Evolutionary conservation across 1,140 invertebrate genomes (phyloP), one percentile per base, ranked within the genome.

Genomic region (Reticulitermes speratus): DNA sequence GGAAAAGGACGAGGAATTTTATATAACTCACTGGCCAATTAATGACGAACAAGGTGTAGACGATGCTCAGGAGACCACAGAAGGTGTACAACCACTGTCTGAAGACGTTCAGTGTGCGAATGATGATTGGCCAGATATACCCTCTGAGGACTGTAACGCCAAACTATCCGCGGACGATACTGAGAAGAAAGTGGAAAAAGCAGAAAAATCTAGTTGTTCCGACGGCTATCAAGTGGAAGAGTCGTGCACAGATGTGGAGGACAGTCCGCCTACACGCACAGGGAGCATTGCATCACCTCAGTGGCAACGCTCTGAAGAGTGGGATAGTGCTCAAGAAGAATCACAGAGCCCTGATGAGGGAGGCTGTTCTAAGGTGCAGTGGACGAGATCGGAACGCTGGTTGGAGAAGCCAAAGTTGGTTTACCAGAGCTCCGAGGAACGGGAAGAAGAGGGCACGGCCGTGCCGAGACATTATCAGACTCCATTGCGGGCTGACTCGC

Each of bases 351-450:
- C 93, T 11, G 91, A 91, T 87, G 87, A 90, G 87, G n/a, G 83
- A 86, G 65, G 59, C n/a, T n/a, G 2, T 25, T 21, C 83, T 48
- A 32, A 84, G 25, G 52, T 12, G 55, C 32, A 44, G 30, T 45
- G 81, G 65, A 83, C 82, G 55, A 85, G 75, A 83, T 81, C 86
- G 44, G 87, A 85, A 69, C 87, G 86, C 16, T 87, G 87, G 48
- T 81, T 88, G 21, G 11, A 84, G 81, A 19, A 81, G 52, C 83
- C 44, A 44, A 91, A 91, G 89, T 92, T 95, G 83, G 93, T 93
- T 9, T 94, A 93, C 85, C 95, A 95, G 89, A 95, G 94, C 88
- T 95, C 95, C 55, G 95, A 95, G 88, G 95, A 96, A 88, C 92
- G 93, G 89, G 95, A 95, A 59, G 95, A 96, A 85, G 91, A 89